These are phyloP conservation scores for Resseliella maxima DNA, from an alignment of 2,888 invertebrate genomes.

Conservation along the genomic window DNA sequence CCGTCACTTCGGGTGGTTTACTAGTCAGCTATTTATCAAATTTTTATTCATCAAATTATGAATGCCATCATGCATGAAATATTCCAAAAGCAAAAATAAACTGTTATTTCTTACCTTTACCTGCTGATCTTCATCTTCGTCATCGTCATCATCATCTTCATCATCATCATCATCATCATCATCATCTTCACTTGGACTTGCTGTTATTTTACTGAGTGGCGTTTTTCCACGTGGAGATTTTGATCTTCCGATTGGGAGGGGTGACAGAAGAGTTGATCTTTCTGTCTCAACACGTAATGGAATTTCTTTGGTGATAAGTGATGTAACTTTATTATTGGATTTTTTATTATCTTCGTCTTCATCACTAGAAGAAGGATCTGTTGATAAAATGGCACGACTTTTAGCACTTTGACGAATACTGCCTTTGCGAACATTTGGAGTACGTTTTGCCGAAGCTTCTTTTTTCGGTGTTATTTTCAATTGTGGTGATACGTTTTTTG, in stretches of 20 bases:
- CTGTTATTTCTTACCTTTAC: no score
- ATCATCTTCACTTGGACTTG: not conserved
- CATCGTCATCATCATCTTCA: not conserved
- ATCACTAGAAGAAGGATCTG: constrained; percentile 61
- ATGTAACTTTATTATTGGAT: constrained; percentile 61
- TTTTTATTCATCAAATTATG: no score
- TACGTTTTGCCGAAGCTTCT: constrained; percentile 60
- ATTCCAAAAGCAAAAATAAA: no score
- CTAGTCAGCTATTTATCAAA: no score
- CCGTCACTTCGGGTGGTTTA: no score
- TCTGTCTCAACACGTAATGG: not conserved
- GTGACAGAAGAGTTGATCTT: not conserved
- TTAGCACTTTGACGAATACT: constrained; percentile 62
- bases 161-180: constrained; percentile 17
- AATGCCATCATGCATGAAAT: no score
- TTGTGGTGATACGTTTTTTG: not conserved
- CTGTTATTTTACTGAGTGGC: not conserved
- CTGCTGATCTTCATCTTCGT: no score
- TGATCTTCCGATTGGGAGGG: not conserved
- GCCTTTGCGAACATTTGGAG: constrained; percentile 55
- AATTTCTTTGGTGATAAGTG: not conserved
- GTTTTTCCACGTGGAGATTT: not conserved
- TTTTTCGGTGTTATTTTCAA: constrained; percentile 57
- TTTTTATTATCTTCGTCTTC: constrained; percentile 67
- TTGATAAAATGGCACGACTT: constrained; percentile 62